These are phyloP conservation scores for Drosophila prosaltans DNA, from an alignment of 1,140 invertebrate species.

Conservation along the genomic window DNA sequence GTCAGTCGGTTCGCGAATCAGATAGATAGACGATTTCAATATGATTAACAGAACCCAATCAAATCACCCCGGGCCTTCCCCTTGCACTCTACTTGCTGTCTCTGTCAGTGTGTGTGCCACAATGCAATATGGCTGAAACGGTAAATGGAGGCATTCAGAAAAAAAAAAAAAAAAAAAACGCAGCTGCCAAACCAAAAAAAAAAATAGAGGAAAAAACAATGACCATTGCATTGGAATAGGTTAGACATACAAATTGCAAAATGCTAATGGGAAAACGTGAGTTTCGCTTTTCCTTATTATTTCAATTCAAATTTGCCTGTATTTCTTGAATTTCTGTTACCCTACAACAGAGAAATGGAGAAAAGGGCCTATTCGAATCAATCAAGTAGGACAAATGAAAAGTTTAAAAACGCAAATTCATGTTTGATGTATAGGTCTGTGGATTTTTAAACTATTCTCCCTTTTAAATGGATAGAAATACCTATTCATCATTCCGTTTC, in stretches of 20 bases:
- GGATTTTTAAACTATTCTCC: no score
- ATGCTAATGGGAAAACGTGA: conserved; percentile 79
- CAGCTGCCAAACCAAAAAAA: conserved; percentile 39
- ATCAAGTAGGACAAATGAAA: background rate
- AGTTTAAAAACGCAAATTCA: no score
- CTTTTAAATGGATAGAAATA: no score
- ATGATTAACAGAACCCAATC: conserved; percentile 38
- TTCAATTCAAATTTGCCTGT: conserved; percentile 58
- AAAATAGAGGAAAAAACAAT: conserved; percentile 52
- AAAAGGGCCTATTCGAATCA: conserved; percentile 4
- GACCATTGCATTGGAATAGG: conserved; percentile 36
- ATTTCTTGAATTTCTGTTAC: conserved; percentile 29
- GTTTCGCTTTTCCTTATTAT: conserved; percentile 69
- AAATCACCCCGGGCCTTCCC: background rate
- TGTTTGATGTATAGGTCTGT: no score
- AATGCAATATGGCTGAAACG: conserved; percentile 55
- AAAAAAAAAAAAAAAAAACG: conserved; percentile 23
- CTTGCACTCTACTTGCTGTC: background rate
- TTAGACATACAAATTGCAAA: conserved; percentile 46
- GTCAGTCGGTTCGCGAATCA: conserved; percentile 14
- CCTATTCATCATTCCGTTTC: no score
- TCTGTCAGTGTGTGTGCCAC: conserved; percentile 18
- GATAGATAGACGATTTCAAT: conserved; percentile 37
- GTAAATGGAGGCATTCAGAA: conserved; percentile 23
- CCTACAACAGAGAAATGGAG: background rate